Percentiles rank a stretch among this genome's conserved stretches.
phyloP scores from a whole-genome alignment of 2,113 vertebrate genomes.

The Leiothrix lutea region DNA sequence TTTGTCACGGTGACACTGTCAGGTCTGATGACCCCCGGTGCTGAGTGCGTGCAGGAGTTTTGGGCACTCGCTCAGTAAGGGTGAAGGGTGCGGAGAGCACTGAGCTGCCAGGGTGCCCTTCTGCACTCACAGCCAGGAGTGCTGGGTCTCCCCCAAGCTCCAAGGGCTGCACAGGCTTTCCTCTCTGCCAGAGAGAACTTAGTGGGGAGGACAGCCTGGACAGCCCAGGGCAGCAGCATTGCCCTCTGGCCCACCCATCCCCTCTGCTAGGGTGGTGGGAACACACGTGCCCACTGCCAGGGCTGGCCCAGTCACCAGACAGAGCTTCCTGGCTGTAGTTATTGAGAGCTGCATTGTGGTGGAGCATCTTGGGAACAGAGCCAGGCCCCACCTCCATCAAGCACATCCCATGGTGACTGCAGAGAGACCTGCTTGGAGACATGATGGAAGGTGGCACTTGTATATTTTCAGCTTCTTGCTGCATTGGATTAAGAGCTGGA shows the following conservation, averaged over 20 bases:
- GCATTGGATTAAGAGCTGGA: slow-evolving; percentile 25
- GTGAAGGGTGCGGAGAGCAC: neutral
- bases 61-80: neutral
- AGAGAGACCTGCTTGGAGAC: neutral
- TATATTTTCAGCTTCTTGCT: slow-evolving; percentile 47
- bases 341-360: neutral
- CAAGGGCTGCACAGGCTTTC: neutral
- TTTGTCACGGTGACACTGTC: neutral
- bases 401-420: neutral
- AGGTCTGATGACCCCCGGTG: rapidly evolving
- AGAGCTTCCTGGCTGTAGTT: neutral
- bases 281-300: rapidly evolving
- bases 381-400: neutral
- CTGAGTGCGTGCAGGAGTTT: neutral
- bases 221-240: neutral
- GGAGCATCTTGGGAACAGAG: neutral
- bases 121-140: neutral
- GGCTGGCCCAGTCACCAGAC: rapidly evolving
- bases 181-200: neutral
- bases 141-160: rapidly evolving
- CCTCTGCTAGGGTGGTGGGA: rapidly evolving
- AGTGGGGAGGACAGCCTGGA: neutral
- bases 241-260: neutral
- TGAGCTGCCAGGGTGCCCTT: neutral
- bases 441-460: neutral